These are phyloP conservation scores for Lytechinus variegatus DNA, from an alignment of 35 echinoderm and acorn worm species.

Conservation along the genomic window DNA sequence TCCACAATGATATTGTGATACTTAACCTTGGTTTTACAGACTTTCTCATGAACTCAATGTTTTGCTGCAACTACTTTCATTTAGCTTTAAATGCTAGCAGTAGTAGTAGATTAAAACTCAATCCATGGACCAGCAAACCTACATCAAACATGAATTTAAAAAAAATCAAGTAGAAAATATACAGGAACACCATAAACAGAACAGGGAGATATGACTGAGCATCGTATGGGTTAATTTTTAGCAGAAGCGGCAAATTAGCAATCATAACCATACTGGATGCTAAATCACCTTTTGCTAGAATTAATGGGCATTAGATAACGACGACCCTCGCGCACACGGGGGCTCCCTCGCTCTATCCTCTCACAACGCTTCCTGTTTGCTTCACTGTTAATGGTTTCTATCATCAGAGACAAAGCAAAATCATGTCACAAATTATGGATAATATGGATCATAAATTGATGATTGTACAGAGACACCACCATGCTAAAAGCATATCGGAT, in stretches of 20 bases:
- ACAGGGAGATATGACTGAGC: background rate
- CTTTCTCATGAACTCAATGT: too few species aligned
- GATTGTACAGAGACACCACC: background rate
- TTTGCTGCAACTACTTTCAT: too few species aligned
- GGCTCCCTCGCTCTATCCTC: background rate
- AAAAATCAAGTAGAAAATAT: background rate
- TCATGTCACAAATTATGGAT: slow-evolving; percentile 42
- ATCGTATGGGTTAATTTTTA: background rate
- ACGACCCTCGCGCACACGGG: background rate
- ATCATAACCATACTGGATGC: slow-evolving; percentile 1
- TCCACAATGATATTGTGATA: too few species aligned
- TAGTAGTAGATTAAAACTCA: background rate
- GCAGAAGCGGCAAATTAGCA: slow-evolving; percentile 8
- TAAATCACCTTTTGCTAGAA: slow-evolving; percentile 36
- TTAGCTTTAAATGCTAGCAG: too few species aligned
- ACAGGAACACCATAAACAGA: background rate
- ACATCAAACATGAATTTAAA: background rate
- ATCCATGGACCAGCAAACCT: background rate
- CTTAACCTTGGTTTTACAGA: too few species aligned
- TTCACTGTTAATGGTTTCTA: slow-evolving; percentile 5
- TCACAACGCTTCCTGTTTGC: background rate
- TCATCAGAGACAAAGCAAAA: slow-evolving; percentile 7
- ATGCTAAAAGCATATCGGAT: background rate
- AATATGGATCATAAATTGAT: slow-evolving; percentile 34
- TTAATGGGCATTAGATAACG: slow-evolving; percentile 49